Evolutionary conservation across 1,140 invertebrate species (phyloP), one percentile per base, ranked within the genome.

Genomic region (Trachelipus rathkii): DNA sequence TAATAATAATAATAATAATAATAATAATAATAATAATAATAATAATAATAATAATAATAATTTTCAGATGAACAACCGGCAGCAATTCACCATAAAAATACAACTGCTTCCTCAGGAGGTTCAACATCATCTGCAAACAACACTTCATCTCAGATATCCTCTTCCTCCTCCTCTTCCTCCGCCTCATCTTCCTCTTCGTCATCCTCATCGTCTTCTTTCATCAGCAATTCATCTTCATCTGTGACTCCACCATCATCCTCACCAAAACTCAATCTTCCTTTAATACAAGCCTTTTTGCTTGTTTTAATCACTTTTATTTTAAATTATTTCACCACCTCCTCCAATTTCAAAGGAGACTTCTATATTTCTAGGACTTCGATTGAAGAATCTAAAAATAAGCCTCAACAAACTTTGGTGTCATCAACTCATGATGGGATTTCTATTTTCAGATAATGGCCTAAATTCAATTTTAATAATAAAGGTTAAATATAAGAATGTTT

Each of bases 71-170:
- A 79, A 44, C 73, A 79, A 66, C 78, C 78, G 9, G 78, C 78
- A 13, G 78, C 78, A 13, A 79, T 79, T 43, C 78, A 79, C 70
- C 78, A 79, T 73, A 79, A 79, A 53, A 79, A 79, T 73, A 79
- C 76, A 8, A 79, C 78, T 8, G 73, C 78, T 15, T 72, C 53
- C 44, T 76, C 75, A 53, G 68, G 68, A 21, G 46, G 46, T 33
- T 33, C 33, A 33, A 33, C 33, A 33, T 33, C 33, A 33, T 33
- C 33, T 33, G 33, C 33, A 33, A 33, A 1, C 19, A 15, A 13
- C 8, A 15, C 50, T 19, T 60, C 50, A 15, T 60, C 50, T 3
- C 11, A 19, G 8, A 60, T 19, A 60, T 13, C 50, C 4, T 13
- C 19, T 19, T 60, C 50, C 19, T 60, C 50, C 11, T 60, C 50